phyloP scores from a whole-genome alignment of 2,888 invertebrate genomes.

The Clostera curtula region DNA sequence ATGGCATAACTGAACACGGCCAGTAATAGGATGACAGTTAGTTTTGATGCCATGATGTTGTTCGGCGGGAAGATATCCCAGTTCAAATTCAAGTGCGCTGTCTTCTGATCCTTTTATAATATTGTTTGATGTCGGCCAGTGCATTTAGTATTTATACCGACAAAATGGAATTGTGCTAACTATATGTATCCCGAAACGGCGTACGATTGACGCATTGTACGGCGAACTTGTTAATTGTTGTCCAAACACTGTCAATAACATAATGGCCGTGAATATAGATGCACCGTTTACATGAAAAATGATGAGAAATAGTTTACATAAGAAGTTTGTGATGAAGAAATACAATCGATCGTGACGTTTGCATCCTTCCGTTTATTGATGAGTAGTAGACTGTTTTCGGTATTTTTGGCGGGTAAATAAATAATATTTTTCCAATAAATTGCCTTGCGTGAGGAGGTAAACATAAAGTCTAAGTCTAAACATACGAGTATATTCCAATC shows the following conservation, averaged over 20 bases:
- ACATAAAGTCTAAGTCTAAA: no score
- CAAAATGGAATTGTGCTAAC: constrained; percentile 52
- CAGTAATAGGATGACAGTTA: constrained; percentile 44
- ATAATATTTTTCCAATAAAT: no score
- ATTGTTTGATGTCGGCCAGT: constrained; percentile 15
- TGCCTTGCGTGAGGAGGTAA: no score
- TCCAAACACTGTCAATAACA: constrained; percentile 61
- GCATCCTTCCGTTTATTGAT: constrained; percentile 28
- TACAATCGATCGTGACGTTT: constrained; percentile 16
- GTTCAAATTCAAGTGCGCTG: no score
- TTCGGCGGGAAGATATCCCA: constrained; percentile 33
- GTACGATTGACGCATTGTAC: constrained; percentile 52
- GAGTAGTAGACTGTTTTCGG: constrained; percentile 18
- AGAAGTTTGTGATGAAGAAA: constrained; percentile 21
- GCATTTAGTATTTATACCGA: constrained; percentile 49
- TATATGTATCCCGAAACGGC: constrained; percentile 49
- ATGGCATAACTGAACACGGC: constrained; percentile 31
- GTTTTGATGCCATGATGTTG: constrained; percentile 46
- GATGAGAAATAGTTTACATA: constrained; percentile 34
- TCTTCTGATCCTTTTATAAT: constrained; percentile 14
- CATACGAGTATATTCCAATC: no score
- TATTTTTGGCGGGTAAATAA: constrained; percentile 1
- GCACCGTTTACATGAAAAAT: constrained; percentile 32
- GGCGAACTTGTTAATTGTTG: constrained; percentile 35
- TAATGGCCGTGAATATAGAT: constrained; percentile 58